Conservation (phyloP, 2,113 vertebrate species). For the Stomatorhinus ivindoensis region DNA sequence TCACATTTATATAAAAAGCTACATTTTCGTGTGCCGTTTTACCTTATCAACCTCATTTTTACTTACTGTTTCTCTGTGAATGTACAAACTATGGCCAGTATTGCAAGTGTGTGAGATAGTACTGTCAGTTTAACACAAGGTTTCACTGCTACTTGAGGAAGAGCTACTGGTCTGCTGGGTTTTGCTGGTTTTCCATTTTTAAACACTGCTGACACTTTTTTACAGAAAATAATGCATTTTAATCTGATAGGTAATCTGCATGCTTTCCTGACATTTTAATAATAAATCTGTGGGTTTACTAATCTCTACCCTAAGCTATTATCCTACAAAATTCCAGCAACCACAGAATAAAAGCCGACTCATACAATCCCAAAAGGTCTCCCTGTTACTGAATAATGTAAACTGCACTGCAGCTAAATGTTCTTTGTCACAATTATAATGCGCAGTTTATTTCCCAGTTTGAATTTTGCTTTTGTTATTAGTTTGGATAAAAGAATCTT, state of each 20-base stretch:
- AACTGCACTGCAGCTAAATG: not conserved
- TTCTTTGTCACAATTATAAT: not conserved
- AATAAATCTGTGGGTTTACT: not conserved
- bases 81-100: not conserved
- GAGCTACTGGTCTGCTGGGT: not conserved
- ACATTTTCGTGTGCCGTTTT: not conserved
- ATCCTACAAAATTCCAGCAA: not conserved
- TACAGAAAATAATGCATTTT: not conserved
- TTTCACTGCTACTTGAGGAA: not conserved
- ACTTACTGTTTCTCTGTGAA: not conserved
- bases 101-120: not conserved
- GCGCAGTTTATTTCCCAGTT: not conserved
- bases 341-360: not conserved
- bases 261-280: not conserved
- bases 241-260: not conserved
- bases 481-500: not conserved
- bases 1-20: not conserved
- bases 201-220: not conserved
- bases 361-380: not conserved
- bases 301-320: not conserved
- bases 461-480: not conserved
- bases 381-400: not conserved
- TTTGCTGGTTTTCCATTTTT: not conserved
- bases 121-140: not conserved
- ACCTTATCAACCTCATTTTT: not conserved